These are phyloP conservation scores for Anarrhichthys ocellatus DNA, from an alignment of 2,113 vertebrate genomes.

Conservation along the genomic window DNA sequence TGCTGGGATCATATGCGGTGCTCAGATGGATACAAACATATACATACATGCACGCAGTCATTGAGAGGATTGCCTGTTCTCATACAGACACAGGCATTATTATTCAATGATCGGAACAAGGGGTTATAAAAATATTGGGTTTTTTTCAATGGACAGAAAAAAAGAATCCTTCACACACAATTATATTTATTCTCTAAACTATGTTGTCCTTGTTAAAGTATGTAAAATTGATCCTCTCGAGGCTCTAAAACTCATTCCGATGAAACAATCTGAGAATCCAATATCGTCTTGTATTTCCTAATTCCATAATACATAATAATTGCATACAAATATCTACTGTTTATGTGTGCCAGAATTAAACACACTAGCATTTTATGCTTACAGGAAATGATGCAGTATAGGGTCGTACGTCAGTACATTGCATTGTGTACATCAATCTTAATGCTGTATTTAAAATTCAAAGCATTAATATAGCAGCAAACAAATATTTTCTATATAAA, in stretches of 20 bases:
- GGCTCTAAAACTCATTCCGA: not conserved
- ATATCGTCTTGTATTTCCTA: not conserved
- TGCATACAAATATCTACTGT: not conserved
- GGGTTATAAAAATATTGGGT: not conserved
- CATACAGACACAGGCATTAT: not conserved
- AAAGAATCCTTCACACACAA: not conserved
- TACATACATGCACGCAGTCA: not conserved
- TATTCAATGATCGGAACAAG: not conserved
- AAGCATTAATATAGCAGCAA: not conserved
- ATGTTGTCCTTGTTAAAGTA: not conserved
- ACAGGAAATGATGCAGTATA: not conserved
- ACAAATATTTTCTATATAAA: not conserved
- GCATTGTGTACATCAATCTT: not conserved
- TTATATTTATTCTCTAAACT: not conserved
- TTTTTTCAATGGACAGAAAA: not conserved
- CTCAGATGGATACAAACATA: not conserved
- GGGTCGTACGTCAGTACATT: not conserved
- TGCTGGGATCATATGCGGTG: not conserved
- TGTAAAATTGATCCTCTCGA: not conserved
- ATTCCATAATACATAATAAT: not conserved
- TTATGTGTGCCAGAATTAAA: not conserved
- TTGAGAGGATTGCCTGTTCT: not conserved
- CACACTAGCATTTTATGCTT: not conserved
- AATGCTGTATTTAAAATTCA: not conserved
- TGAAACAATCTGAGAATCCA: not conserved